Percentiles rank a stretch among this genome's conserved stretches.
Conservation (phyloP, 2,888 invertebrate species). For the Spialia ferax region DNA sequence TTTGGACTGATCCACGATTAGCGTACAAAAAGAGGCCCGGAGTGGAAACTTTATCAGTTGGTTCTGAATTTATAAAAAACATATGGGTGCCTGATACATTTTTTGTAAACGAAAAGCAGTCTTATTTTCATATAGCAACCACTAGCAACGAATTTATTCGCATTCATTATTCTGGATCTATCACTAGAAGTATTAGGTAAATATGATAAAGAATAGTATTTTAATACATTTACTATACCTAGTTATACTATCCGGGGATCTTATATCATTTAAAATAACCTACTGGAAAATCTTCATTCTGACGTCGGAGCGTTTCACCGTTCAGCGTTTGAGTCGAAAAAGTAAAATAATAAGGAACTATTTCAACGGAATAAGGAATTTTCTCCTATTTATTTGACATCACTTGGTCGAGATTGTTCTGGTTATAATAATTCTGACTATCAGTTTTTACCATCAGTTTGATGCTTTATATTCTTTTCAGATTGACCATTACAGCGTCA, state of each 20-base stretch:
- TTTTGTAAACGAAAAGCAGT: constrained; percentile 99
- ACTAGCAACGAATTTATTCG: constrained; percentile 99
- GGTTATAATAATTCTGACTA: neutral
- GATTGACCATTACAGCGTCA: constrained; percentile 5
- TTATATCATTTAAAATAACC: neutral
- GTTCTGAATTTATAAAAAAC: constrained; percentile 97
- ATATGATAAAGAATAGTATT: constrained; percentile 8
- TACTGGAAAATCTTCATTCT: neutral
- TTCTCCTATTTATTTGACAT: neutral
- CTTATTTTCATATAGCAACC: constrained; percentile 99
- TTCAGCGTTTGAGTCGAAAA: neutral
- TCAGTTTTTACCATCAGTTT: neutral
- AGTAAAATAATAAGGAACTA: neutral
- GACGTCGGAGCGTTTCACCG: neutral
- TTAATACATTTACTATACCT: neutral
- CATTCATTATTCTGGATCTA: constrained; percentile 97
- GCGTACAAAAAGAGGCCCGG: constrained; percentile 95
- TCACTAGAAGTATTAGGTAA: constrained; percentile 98
- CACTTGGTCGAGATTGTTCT: neutral
- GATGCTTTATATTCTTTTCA: constrained; percentile 58
- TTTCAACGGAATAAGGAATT: neutral
- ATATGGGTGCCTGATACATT: constrained; percentile 99
- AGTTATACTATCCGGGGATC: neutral
- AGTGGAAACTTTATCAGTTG: constrained; percentile 96
- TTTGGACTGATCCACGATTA: constrained; percentile 98